These are phyloP conservation scores for Protula sp. DNA, from an alignment of 2,888 invertebrate genomes.

Conservation along the genomic window DNA sequence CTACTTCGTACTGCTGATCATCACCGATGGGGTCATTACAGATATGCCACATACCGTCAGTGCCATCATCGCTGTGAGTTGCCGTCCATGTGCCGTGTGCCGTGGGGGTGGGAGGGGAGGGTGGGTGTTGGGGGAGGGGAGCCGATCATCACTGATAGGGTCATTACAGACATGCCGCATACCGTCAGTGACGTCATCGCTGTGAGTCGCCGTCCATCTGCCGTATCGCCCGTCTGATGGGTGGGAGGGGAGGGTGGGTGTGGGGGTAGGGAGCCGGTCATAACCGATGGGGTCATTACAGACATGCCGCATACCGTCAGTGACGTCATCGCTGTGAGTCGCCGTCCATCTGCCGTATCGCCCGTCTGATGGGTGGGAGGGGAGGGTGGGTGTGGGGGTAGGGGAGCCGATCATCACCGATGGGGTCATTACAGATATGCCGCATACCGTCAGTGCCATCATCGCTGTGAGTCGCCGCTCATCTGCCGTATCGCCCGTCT, in stretches of 20 bases:
- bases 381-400: too few relatives aligned
- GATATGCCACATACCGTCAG: constrained; percentile 57
- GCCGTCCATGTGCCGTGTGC: too few relatives aligned
- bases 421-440: constrained; percentile 62
- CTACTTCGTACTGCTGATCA: constrained; percentile 61
- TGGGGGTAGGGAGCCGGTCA: too few relatives aligned
- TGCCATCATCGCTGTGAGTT: constrained; percentile 49
- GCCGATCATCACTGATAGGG: constrained; percentile 62
- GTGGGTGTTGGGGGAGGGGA: too few relatives aligned
- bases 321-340: constrained; percentile 50
- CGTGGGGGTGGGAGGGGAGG: too few relatives aligned
- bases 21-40: constrained; percentile 63
- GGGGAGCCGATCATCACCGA: constrained; percentile 62
- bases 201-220: too few relatives aligned
- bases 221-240: too few relatives aligned
- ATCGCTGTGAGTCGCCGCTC: constrained; percentile 5
- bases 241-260: too few relatives aligned
- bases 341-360: too few relatives aligned
- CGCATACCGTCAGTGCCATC: constrained; percentile 10
- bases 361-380: too few relatives aligned
- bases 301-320: constrained; percentile 57
- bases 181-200: constrained; percentile 51
- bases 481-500: too few relatives aligned
- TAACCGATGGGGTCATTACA: constrained; percentile 63
- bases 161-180: constrained; percentile 60